Conservation (phyloP, 2,113 vertebrate genomes). For the Piprites chloris region DNA sequence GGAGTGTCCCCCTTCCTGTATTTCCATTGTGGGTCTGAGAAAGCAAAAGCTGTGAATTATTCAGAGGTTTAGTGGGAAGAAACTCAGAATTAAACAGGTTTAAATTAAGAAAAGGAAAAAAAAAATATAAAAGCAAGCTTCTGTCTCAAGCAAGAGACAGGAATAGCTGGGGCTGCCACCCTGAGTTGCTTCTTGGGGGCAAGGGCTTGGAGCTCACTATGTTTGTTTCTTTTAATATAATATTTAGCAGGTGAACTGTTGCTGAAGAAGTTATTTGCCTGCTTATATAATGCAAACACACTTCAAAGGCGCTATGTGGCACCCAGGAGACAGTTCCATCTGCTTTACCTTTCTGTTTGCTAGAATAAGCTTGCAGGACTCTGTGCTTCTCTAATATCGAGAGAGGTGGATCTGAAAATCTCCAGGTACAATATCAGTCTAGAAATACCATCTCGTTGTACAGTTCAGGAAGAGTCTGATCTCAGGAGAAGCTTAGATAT, state of each 20-base stretch:
- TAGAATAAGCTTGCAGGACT: neutral
- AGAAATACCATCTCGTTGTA: neutral
- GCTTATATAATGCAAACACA: neutral
- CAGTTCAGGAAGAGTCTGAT: neutral
- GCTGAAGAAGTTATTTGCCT: neutral
- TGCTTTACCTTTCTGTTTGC: neutral
- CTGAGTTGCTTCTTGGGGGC: neutral
- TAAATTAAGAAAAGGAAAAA: neutral
- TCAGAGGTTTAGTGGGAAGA: neutral
- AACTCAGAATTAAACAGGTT: neutral
- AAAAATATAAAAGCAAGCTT: neutral
- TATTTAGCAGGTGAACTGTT: neutral
- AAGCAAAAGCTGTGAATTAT: neutral
- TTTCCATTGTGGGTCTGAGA: neutral
- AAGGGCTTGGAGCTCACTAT: neutral
- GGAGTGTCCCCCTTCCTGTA: neutral
- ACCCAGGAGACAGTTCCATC: neutral
- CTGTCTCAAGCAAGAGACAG: neutral
- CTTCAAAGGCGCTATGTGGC: neutral
- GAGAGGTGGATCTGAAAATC: neutral
- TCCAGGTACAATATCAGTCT: neutral
- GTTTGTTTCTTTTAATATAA: neutral
- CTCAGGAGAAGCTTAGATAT: neutral
- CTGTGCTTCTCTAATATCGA: neutral
- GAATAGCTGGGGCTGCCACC: neutral